Evolutionary conservation across 2,113 vertebrate genomes (phyloP).

Genomic region (Astur gentilis): DNA sequence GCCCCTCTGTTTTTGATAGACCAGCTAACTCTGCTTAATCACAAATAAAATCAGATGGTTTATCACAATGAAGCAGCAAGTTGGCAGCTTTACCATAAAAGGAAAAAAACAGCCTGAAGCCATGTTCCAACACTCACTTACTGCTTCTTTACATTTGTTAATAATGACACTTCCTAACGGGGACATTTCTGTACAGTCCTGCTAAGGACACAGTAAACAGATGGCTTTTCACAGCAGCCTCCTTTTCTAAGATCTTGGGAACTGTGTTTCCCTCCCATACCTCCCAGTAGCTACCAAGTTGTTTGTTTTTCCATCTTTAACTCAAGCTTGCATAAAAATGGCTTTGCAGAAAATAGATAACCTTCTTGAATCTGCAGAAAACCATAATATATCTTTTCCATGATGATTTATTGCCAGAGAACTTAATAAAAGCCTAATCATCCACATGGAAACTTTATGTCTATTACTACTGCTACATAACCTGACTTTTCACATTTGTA

Average conservation of each 20-base stretch:
- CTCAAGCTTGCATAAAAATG: not conserved
- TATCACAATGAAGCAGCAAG: constrained; percentile 50
- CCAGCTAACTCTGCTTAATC: constrained; percentile 56
- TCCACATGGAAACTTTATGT: not conserved
- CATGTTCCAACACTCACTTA: not conserved
- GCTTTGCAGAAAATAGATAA: constrained; percentile 25
- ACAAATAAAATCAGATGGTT: constrained; percentile 61
- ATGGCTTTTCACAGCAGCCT: constrained; percentile 14
- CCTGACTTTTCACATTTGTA: not conserved
- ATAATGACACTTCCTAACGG: constrained; percentile 7
- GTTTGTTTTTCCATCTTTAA: constrained; percentile 51
- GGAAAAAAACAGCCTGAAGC: constrained; percentile 42
- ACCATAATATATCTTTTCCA: not conserved
- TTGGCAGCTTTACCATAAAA: constrained; percentile 76
- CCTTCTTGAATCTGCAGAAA: not conserved
- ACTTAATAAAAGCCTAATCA: not conserved
- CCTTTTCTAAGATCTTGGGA: constrained; percentile 30
- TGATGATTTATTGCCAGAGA: not conserved
- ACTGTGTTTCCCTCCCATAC: not conserved
- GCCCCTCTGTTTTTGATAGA: constrained; percentile 22
- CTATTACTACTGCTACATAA: not conserved
- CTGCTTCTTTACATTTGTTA: constrained; percentile 50
- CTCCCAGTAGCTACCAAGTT: constrained; percentile 14
- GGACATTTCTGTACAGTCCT: constrained; percentile 10
- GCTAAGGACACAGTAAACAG: not conserved